These are phyloP conservation scores for Forpus xanthops DNA, from an alignment of 2,797 vertebrate genomes.

Conservation along the genomic window DNA sequence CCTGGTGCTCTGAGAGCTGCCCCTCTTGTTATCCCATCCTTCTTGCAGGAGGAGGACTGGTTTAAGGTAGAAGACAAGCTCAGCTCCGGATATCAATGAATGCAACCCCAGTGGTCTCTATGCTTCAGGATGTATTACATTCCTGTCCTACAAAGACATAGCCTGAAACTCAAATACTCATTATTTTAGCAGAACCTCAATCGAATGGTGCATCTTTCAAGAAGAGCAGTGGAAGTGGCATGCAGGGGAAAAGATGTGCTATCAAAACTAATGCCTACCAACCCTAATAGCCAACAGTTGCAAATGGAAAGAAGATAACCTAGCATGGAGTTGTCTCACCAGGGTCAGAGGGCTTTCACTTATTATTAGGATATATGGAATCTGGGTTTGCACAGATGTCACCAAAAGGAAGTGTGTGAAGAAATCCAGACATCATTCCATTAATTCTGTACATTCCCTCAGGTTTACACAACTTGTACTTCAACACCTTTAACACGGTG, in stretches of 20 bases:
- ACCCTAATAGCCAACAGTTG: background rate
- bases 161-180: background rate
- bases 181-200: background rate
- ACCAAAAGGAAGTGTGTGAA: background rate
- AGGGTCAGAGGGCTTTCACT: slow-evolving; percentile 1
- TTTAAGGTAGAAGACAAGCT: background rate
- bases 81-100: background rate
- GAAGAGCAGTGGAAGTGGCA: background rate
- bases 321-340: background rate
- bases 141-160: background rate
- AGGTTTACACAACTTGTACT: slow-evolving; percentile 4
- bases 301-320: slow-evolving; percentile 21
- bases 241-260: background rate
- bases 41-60: background rate
- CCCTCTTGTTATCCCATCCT: background rate
- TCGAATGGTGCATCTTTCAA: background rate
- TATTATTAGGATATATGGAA: background rate
- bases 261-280: background rate
- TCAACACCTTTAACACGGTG: slow-evolving; percentile 15
- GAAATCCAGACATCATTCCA: slow-evolving; percentile 16
- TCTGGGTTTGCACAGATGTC: background rate
- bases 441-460: slow-evolving; percentile 9
- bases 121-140: background rate
- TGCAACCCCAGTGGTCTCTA: background rate
- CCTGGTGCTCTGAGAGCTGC: background rate